Percentiles rank a stretch among this genome's conserved stretches.
Conservation (phyloP, 2,113 vertebrate genomes). For the Chroicocephalus ridibundus region DNA sequence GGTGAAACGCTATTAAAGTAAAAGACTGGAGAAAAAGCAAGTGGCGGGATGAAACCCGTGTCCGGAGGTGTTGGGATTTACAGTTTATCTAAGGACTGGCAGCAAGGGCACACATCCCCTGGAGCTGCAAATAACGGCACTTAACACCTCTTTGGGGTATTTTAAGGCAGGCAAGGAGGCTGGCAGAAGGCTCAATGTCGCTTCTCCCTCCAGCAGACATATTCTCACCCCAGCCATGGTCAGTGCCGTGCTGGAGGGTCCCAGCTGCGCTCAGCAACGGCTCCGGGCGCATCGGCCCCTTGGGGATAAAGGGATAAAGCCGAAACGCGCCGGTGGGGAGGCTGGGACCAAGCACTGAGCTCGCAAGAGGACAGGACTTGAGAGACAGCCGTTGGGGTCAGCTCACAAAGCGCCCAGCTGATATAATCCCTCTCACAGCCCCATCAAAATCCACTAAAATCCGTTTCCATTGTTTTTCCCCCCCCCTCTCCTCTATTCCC, state of each 20-base stretch:
- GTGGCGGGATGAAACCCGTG: neutral
- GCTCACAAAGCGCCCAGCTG: neutral
- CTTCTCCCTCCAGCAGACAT: neutral
- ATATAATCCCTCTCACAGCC: neutral
- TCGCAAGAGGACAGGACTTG: neutral
- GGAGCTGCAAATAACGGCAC: neutral
- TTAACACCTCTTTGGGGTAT: neutral
- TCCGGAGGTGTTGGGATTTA: neutral
- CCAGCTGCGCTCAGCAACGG: rapidly evolving
- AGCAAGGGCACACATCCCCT: neutral
- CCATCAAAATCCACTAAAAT: neutral
- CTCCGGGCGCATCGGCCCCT: rapidly evolving
- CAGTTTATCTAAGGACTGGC: neutral
- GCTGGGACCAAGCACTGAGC: neutral
- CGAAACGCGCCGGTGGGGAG: rapidly evolving
- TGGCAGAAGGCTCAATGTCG: neutral
- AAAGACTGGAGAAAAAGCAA: neutral
- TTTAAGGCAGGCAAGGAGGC: neutral
- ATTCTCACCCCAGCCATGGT: neutral
- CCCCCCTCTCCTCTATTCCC: neutral
- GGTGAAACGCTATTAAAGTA: neutral
- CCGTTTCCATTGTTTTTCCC: neutral
- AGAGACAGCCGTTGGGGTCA: neutral
- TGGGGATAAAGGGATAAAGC: neutral
- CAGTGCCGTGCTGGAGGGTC: neutral